Evolutionary conservation across 2,113 vertebrate species (phyloP).

Genomic region (Pantherophis guttatus): DNA sequence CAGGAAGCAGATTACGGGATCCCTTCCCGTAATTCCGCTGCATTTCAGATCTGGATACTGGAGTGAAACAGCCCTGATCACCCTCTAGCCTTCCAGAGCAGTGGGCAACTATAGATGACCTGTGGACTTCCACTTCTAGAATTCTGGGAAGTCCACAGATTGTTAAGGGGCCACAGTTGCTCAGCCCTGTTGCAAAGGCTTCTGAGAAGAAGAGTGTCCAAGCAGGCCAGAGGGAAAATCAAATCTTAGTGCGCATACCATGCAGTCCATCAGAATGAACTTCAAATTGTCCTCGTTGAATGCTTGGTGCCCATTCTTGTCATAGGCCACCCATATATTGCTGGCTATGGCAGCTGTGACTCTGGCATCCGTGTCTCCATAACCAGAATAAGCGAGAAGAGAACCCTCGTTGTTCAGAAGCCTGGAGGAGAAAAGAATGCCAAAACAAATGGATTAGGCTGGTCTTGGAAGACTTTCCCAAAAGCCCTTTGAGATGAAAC

Average conservation of each 20-base stretch:
- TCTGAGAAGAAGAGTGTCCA: neutral
- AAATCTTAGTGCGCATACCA: slow-evolving; percentile 72
- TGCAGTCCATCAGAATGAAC: slow-evolving; percentile 98
- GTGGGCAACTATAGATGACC: neutral
- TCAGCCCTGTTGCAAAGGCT: neutral
- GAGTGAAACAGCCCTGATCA: neutral
- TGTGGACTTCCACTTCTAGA: neutral
- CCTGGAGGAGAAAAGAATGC: slow-evolving; percentile 37
- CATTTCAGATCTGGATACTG: neutral
- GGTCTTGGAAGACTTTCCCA: neutral
- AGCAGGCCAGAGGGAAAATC: neutral
- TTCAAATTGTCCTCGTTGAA: slow-evolving; percentile 97
- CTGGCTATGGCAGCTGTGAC: slow-evolving; percentile 96
- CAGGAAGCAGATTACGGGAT: neutral
- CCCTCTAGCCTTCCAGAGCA: neutral
- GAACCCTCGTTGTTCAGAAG: slow-evolving; percentile 94
- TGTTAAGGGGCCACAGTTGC: neutral
- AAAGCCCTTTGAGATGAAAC: neutral
- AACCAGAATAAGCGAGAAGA: slow-evolving; percentile 93
- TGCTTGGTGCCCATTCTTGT: slow-evolving; percentile 94
- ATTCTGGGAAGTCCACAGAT: neutral
- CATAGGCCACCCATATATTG: slow-evolving; percentile 98
- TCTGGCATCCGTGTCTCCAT: slow-evolving; percentile 93
- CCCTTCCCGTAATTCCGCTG: neutral
- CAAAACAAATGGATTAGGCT: rapidly evolving